Evolutionary conservation across 2,797 vertebrate species (phyloP), one percentile per base, ranked within the genome.

Genomic region (Lates japonicus): DNA sequence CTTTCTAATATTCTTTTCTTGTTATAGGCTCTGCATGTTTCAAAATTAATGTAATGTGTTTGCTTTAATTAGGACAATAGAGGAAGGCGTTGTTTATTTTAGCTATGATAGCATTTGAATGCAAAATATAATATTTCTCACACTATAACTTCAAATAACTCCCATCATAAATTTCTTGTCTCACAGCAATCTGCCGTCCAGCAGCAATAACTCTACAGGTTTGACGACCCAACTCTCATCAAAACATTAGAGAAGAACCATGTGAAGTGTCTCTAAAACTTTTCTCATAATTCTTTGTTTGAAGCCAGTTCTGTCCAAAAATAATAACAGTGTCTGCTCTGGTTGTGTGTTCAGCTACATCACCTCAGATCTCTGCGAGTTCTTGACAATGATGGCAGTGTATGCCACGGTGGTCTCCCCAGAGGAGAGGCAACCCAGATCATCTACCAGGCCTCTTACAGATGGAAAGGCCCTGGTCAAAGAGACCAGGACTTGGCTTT

Each of bases 381-480:
- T 99, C 92, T 95, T 99, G 80, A 99, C 97, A 0, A 96, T 99
- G 90, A 96, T 99, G 95, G 98, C 98, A 0, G 98, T 99, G 79
- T n/a, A n/a, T 99, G 98, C 90, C 90, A 99, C 98, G 0, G 98
- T 99, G 2, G 98, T 99, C n/a, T n/a, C n/a, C 81, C 98, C 98
- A 0, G 98, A 99, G 94, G 95, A 90, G 96, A 97, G 97, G 92
- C 29, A 89, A 97, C n/a, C 67, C 96, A 94, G 76, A 96, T 99
- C 1, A 97, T 98, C 86, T 99, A 98, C 92, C 98, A 99, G 90
- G 98, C 98, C 12, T 99, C 98, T 1, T 99, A 98, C 98, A 91
- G 98, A 99, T 80, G 98, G 99, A 93, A 97, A 97, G 7, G 97
- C 98, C 0, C 92, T 99, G 88, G 98, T 99, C 55, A 99, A 99